A percentile compares a stretch with the other conserved stretches of the same genome.
phyloP scores from a whole-genome alignment of 1,140 invertebrate genomes.

The Asbolus verrucosus region DNA sequence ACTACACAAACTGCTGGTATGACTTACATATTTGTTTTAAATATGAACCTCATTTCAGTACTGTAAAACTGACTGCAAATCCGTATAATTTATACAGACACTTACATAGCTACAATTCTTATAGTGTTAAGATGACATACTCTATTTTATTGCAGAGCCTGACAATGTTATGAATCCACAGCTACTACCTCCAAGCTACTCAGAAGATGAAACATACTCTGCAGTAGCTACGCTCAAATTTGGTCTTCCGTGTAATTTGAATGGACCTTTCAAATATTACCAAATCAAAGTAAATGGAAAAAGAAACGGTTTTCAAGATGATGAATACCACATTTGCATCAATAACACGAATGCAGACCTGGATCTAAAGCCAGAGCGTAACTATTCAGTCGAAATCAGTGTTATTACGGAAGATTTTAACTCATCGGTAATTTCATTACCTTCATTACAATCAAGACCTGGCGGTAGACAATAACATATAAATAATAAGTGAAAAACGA shows the following conservation, averaged over 20 bases:
- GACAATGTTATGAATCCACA: conserved; percentile 37
- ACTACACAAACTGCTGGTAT: too few relatives aligned
- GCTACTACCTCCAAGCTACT: conserved; percentile 3
- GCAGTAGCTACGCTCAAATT: conserved; percentile 40
- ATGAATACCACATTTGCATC: conserved; percentile 5
- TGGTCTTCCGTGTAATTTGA: conserved; percentile 50
- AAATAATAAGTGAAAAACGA: too few relatives aligned
- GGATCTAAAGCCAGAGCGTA: conserved; percentile 49
- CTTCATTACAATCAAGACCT: conserved; percentile 45
- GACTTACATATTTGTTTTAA: too few relatives aligned
- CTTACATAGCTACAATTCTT: too few relatives aligned
- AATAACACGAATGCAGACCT: conserved; percentile 5
- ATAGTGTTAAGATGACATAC: too few relatives aligned
- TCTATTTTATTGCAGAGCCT: conserved; percentile 45
- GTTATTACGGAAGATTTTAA: conserved; percentile 38
- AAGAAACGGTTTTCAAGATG: conserved; percentile 19
- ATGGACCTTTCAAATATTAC: conserved; percentile 52
- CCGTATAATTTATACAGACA: too few relatives aligned
- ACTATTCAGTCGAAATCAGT: conserved; percentile 44
- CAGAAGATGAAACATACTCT: conserved; percentile 41
- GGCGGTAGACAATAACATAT: conserved; percentile 51
- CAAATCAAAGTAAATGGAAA: conserved; percentile 44
- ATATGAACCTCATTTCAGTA: too few relatives aligned
- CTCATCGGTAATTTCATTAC: neutral
- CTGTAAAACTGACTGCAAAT: too few relatives aligned